phyloP scores from a whole-genome alignment of 2,888 invertebrate species.

The Anthophora plumipes region DNA sequence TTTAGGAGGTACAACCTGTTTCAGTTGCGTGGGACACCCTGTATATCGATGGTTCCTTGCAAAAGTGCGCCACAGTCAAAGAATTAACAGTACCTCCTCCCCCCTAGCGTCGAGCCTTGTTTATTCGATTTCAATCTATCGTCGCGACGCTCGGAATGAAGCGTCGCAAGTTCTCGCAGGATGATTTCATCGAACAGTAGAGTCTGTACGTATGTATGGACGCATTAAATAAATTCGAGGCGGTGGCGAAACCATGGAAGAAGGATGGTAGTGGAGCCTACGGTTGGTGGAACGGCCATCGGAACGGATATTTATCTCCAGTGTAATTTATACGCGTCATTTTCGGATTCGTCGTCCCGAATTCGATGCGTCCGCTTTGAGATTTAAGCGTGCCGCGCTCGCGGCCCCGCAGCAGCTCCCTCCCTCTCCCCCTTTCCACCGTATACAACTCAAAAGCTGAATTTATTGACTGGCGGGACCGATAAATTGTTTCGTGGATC shows the following conservation, averaged over 20 bases:
- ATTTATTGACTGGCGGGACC: constrained; percentile 80
- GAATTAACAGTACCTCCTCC: no score
- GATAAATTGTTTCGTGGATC: constrained; percentile 79
- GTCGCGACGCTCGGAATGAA: background rate
- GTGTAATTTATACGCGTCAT: constrained; percentile 64
- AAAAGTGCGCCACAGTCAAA: no score
- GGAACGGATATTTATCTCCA: constrained; percentile 56
- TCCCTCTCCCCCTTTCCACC: no score
- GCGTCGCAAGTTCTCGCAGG: background rate
- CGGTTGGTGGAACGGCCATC: background rate
- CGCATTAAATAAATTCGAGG: constrained; percentile 19
- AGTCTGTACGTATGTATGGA: background rate
- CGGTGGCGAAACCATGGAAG: constrained; percentile 12
- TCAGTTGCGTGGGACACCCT: no score
- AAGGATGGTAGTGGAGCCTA: background rate
- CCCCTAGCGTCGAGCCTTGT: no score
- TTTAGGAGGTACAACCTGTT: no score
- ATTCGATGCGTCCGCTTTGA: constrained; percentile 58
- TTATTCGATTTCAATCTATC: no score
- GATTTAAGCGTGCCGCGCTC: constrained; percentile 55
- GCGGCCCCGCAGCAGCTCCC: constrained; percentile 48
- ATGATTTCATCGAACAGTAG: background rate
- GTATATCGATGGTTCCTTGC: no score
- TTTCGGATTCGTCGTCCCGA: constrained; percentile 62
- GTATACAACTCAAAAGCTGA: constrained; percentile 78